These are phyloP conservation scores for Lasaia peninsularis DNA, from an alignment of 1,140 invertebrate species.

Conservation along the genomic window DNA sequence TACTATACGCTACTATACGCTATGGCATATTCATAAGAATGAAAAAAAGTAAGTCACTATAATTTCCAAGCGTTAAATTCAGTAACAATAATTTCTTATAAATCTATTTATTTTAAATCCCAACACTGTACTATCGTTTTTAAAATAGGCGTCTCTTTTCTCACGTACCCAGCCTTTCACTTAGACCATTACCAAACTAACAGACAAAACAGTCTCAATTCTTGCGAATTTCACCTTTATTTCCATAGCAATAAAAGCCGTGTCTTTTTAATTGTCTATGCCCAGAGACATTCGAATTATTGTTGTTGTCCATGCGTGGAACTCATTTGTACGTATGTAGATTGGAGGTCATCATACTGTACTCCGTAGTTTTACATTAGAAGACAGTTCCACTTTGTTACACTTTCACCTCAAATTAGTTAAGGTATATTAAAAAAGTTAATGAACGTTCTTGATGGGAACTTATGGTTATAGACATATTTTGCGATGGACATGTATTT, in stretches of 20 bases:
- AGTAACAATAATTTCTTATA: too few relatives aligned
- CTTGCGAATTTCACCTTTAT: slow-evolving; percentile 23
- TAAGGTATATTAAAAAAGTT: slow-evolving; percentile 25
- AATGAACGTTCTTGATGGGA: slow-evolving; percentile 6
- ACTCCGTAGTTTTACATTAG: slow-evolving; percentile 45
- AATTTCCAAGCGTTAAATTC: too few relatives aligned
- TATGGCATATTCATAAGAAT: too few relatives aligned
- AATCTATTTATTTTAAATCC: neutral
- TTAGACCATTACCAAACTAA: slow-evolving; percentile 63
- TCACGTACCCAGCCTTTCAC: slow-evolving; percentile 70
- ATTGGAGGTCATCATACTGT: slow-evolving; percentile 70
- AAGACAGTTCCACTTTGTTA: slow-evolving; percentile 29
- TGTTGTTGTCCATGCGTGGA: slow-evolving; percentile 68
- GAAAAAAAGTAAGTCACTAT: too few relatives aligned
- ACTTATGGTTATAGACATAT: neutral
- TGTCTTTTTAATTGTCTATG: slow-evolving; percentile 18
- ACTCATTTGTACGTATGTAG: slow-evolving; percentile 72
- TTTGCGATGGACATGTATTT: neutral
- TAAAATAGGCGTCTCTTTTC: slow-evolving; percentile 63
- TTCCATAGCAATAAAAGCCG: slow-evolving; percentile 12
- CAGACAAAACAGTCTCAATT: slow-evolving; percentile 35
- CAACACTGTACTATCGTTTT: neutral
- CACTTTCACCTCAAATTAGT: slow-evolving; percentile 32
- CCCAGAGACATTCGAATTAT: slow-evolving; percentile 51
- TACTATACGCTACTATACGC: too few relatives aligned